Percentiles rank a stretch among this genome's conserved stretches.
phyloP scores from a whole-genome alignment of 2,113 vertebrate species.

The Nesogale talazaci region DNA sequence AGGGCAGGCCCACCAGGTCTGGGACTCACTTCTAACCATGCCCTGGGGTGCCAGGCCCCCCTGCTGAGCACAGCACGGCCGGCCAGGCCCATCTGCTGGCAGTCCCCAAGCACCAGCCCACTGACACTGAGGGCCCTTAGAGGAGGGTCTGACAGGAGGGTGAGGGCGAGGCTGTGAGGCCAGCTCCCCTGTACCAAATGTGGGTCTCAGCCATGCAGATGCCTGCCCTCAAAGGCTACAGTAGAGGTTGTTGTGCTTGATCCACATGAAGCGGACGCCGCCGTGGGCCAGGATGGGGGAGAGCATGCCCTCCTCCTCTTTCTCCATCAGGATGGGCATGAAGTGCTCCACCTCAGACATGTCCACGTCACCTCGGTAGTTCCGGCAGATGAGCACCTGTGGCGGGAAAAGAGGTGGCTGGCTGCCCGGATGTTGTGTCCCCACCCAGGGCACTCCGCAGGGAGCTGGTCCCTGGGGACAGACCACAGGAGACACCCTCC shows the following conservation, averaged over 20 bases:
- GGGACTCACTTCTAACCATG: neutral
- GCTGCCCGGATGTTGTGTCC: too few relatives aligned
- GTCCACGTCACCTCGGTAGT: constrained; percentile 98
- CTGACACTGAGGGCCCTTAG: neutral
- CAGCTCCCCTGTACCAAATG: neutral
- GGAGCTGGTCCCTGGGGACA: neutral
- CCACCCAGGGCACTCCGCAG: neutral
- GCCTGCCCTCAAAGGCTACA: constrained; percentile 89
- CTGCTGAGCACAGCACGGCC: neutral
- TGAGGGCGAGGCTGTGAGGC: neutral
- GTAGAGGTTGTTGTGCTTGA: constrained; percentile 99
- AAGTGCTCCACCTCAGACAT: constrained; percentile 99
- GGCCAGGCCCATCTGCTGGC: neutral
- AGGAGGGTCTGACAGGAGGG: neutral
- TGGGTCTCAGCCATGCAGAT: neutral
- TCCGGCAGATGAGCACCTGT: constrained; percentile 97
- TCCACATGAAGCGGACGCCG: constrained; percentile 99
- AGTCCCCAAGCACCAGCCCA: neutral
- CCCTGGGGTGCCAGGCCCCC: neutral
- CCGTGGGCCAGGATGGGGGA: constrained; percentile 97
- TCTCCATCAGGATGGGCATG: constrained; percentile 99
- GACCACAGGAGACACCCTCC: neutral
- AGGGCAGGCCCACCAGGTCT: neutral
- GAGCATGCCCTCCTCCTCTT: constrained; percentile 96
- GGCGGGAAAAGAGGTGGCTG: neutral